Evolutionary conservation across 2,113 vertebrate species (phyloP).

Genomic region (Dicrurus megarhynchus): DNA sequence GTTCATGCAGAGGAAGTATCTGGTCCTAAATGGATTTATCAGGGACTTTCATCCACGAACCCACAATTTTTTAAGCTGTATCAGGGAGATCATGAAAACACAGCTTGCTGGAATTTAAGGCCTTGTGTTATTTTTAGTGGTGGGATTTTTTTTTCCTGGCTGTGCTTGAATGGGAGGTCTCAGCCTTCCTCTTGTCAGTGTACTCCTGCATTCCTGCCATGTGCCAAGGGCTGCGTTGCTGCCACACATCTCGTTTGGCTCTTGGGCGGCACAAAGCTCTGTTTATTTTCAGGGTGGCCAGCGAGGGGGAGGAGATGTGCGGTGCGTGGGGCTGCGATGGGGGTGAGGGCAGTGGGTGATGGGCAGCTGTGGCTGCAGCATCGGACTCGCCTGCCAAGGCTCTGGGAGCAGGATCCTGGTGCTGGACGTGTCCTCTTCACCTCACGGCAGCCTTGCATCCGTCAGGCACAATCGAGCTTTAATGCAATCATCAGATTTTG

Average conservation of each 20-base stretch:
- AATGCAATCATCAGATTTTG: neutral
- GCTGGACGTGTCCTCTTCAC: neutral
- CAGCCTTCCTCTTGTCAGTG: neutral
- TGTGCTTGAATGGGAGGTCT: neutral
- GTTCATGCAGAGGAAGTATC: neutral
- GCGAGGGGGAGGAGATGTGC: neutral
- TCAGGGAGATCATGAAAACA: neutral
- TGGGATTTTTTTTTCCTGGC: neutral
- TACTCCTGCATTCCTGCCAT: neutral
- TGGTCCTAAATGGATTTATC: neutral
- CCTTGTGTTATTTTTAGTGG: neutral
- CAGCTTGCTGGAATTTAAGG: neutral
- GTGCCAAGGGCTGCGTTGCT: neutral
- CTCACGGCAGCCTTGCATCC: neutral
- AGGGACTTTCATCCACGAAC: neutral
- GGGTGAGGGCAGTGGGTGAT: accelerated
- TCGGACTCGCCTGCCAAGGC: neutral
- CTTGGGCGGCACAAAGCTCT: neutral
- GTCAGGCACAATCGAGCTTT: neutral
- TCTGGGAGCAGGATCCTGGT: neutral
- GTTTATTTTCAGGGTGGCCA: neutral
- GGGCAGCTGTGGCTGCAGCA: accelerated
- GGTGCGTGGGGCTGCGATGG: accelerated
- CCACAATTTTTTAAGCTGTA: neutral
- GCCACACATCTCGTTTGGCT: neutral